Evolutionary conservation across 2,888 invertebrate species (phyloP).

Genomic region (Brachycybe producta): DNA sequence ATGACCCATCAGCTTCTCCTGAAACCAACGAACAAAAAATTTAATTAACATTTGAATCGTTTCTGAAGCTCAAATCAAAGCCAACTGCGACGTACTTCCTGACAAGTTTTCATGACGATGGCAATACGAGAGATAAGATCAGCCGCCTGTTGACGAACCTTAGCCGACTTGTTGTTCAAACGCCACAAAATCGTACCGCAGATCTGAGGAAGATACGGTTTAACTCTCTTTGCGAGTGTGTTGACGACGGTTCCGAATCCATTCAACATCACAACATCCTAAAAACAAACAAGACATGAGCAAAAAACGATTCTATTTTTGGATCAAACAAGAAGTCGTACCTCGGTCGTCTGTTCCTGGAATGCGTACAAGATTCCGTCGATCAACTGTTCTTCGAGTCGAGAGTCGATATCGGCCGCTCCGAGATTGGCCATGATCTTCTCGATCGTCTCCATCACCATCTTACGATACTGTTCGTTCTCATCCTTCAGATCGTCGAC

Average conservation of each 20-base stretch:
- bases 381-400: slow-evolving; percentile 95
- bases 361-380: slow-evolving; percentile 99
- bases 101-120: slow-evolving; percentile 98
- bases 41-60: neutral
- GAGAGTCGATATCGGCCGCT: slow-evolving; percentile 93
- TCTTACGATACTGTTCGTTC: slow-evolving; percentile 98
- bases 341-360: slow-evolving; percentile 99
- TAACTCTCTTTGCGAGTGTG: slow-evolving; percentile 90
- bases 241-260: slow-evolving; percentile 99
- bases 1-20: slow-evolving; percentile 99
- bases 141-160: slow-evolving; percentile 96
- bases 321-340: slow-evolving; percentile 29
- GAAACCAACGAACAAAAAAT: slow-evolving; percentile 24
- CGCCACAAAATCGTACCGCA: slow-evolving; percentile 99
- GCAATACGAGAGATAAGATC: slow-evolving; percentile 97
- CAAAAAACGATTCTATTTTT: neutral
- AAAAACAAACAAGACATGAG: slow-evolving; percentile 24
- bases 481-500: slow-evolving; percentile 99
- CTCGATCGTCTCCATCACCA: slow-evolving; percentile 99
- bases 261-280: slow-evolving; percentile 98
- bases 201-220: slow-evolving; percentile 97
- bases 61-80: slow-evolving; percentile 8
- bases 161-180: slow-evolving; percentile 98
- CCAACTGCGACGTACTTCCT: slow-evolving; percentile 50
- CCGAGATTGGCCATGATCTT: slow-evolving; percentile 96